Evolutionary conservation across 1,140 invertebrate species (phyloP).

Genomic region (Antheraea mylitta): DNA sequence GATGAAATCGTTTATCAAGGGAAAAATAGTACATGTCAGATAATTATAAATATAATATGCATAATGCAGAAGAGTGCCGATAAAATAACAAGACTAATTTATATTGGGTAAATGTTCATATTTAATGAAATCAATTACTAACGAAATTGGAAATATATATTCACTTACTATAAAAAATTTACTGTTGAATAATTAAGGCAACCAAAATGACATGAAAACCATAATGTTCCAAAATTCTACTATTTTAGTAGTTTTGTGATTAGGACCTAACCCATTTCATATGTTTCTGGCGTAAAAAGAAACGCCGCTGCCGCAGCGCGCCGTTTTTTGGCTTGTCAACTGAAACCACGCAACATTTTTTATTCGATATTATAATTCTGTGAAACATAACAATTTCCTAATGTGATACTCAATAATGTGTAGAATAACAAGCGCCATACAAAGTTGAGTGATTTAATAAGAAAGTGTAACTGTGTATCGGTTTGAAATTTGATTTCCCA

Average conservation of each 20-base stretch:
- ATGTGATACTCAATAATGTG: slow-evolving; percentile 51
- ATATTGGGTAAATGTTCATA: too few species aligned
- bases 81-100: too few species aligned
- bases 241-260: slow-evolving; percentile 28
- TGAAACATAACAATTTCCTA: slow-evolving; percentile 58
- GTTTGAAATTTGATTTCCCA: slow-evolving; percentile 56
- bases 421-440: slow-evolving; percentile 50
- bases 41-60: too few species aligned
- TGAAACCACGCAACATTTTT: slow-evolving; percentile 77
- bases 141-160: too few species aligned
- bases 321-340: slow-evolving; percentile 80
- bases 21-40: too few species aligned
- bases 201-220: background rate
- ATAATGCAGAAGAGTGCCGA: too few species aligned
- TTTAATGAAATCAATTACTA: too few species aligned
- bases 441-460: slow-evolving; percentile 48
- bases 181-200: background rate
- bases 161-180: too few species aligned
- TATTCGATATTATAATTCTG: slow-evolving; percentile 49
- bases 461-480: slow-evolving; percentile 48
- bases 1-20: too few species aligned
- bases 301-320: slow-evolving; percentile 68
- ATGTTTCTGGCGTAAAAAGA: slow-evolving; percentile 74
- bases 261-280: slow-evolving; percentile 53
- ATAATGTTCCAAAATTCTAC: slow-evolving; percentile 15